Conservation (phyloP, 2,888 invertebrate species). For the Rhagonycha fulva region DNA sequence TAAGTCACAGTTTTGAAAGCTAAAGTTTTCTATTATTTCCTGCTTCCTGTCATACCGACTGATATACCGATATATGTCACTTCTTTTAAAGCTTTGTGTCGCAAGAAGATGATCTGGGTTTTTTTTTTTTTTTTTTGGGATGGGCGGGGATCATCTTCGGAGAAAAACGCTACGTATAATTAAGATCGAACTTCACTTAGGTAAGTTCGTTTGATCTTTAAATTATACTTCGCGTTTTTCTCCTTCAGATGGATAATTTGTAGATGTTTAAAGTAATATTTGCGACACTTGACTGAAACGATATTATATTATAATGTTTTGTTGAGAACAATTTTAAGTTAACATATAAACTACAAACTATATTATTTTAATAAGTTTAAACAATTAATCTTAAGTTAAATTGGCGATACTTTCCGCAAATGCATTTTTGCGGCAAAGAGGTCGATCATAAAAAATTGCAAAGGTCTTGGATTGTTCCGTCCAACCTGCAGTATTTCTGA, state of each 20-base stretch:
- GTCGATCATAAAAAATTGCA: constrained; percentile 30
- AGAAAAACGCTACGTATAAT: too few relatives aligned
- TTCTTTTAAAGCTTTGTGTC: too few relatives aligned
- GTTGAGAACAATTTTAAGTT: neutral
- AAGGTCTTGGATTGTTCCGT: constrained; percentile 30
- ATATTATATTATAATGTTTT: neutral
- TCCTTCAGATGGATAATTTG: neutral
- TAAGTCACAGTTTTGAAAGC: too few relatives aligned
- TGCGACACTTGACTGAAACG: neutral
- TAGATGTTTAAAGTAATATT: neutral
- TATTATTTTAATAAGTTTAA: neutral
- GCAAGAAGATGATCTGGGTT: too few relatives aligned
- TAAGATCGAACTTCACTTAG: too few relatives aligned
- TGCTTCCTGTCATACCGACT: too few relatives aligned
- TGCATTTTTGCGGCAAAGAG: neutral
- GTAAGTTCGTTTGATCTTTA: neutral
- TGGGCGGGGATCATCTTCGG: too few relatives aligned
- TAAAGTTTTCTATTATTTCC: too few relatives aligned
- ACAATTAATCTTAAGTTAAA: neutral
- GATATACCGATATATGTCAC: too few relatives aligned
- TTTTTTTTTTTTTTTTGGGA: too few relatives aligned
- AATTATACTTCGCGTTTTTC: neutral
- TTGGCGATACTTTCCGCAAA: neutral
- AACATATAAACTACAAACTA: neutral
- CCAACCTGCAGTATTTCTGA: constrained; percentile 36